Percentiles rank a stretch among this genome's conserved stretches.
Evolutionary conservation across 2,888 invertebrate genomes (phyloP).

Genomic region (Acleris cristana): DNA sequence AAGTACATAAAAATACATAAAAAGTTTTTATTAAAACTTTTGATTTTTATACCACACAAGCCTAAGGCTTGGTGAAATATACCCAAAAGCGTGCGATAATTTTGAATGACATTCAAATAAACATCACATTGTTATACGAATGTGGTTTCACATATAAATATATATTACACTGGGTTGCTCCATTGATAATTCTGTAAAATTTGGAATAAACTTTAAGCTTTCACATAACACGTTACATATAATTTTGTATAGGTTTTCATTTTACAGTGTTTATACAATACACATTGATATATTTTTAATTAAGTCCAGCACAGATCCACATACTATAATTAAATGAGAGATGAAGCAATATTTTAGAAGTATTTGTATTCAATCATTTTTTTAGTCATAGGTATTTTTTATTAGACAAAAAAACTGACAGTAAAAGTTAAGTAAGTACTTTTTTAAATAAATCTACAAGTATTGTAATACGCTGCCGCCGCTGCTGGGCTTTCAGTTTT

Average conservation of each 20-base stretch:
- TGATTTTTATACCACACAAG: not conserved
- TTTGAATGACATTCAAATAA: constrained; percentile 9
- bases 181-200: not conserved
- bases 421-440: too few relatives aligned
- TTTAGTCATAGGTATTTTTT: too few relatives aligned
- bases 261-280: not conserved
- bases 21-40: not conserved
- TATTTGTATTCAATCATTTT: too few relatives aligned
- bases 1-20: not conserved
- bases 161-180: not conserved
- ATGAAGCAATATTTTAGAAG: too few relatives aligned
- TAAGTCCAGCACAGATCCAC: too few relatives aligned
- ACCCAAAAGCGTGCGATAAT: constrained; percentile 13
- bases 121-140: not conserved
- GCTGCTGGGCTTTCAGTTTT: too few relatives aligned
- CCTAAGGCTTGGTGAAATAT: not conserved
- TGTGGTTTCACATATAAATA: constrained; percentile 40
- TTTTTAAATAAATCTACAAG: too few relatives aligned
- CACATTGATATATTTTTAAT: not conserved
- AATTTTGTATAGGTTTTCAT: not conserved
- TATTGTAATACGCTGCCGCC: too few relatives aligned
- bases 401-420: too few relatives aligned
- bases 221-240: not conserved
- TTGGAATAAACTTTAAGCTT: constrained; percentile 8
- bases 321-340: too few relatives aligned